Conservation (phyloP, 2,888 invertebrate species). For the Heliothis peltigera region DNA sequence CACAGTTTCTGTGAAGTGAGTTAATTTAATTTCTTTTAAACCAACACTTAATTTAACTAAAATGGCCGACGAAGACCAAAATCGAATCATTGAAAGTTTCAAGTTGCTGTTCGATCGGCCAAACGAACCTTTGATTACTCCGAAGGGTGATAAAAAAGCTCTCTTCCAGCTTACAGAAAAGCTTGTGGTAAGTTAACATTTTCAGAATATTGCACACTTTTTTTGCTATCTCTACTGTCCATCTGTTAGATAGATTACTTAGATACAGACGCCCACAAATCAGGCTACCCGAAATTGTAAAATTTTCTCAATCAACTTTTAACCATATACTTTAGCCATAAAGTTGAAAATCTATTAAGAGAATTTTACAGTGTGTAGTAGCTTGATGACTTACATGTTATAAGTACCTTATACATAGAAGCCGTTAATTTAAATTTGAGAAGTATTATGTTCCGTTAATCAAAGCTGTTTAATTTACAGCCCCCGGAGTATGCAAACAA, state of each 20-base stretch:
- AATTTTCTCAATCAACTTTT: too few species aligned
- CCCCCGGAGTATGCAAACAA: constrained; percentile 86
- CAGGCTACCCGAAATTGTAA: too few species aligned
- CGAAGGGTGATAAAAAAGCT: constrained; percentile 90
- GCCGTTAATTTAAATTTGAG: too few species aligned
- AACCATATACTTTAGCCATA: too few species aligned
- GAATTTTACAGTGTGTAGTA: too few species aligned
- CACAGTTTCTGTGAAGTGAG: constrained; percentile 83
- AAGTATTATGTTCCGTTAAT: too few species aligned
- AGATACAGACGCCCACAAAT: too few species aligned
- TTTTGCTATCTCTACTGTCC: too few species aligned
- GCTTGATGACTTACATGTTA: too few species aligned
- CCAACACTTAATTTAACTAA: constrained; percentile 51
- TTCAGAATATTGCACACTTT: background rate
- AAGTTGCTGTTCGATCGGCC: constrained; percentile 90
- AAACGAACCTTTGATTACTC: constrained; percentile 90
- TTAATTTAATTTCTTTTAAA: constrained; percentile 41
- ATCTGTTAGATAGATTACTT: too few species aligned
- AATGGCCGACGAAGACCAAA: constrained; percentile 68
- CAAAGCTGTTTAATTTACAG: constrained; percentile 56
- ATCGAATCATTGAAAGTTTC: constrained; percentile 67
- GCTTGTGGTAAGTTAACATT: constrained; percentile 90
- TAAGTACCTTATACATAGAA: too few species aligned
- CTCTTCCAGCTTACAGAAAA: constrained; percentile 91
- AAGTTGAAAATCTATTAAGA: too few species aligned